Percentiles rank a stretch among this genome's conserved stretches.
Evolutionary conservation across 2,113 vertebrate species (phyloP).

Genomic region (Petaurus breviceps): DNA sequence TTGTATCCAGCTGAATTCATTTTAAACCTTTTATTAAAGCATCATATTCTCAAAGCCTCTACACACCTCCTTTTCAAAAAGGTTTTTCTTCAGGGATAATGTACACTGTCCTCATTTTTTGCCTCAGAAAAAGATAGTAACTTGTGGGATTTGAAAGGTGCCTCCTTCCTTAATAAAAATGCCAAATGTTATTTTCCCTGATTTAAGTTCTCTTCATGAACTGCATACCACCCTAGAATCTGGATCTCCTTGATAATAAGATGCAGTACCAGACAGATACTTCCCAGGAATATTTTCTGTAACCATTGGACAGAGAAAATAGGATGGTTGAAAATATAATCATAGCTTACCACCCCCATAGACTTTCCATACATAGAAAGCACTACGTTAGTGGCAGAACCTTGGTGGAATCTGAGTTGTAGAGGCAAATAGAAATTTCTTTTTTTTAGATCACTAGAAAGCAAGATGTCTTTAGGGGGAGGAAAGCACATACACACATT

Average conservation of each 20-base stretch:
- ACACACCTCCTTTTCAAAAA: background rate
- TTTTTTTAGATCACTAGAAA: background rate
- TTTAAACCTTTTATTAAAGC: background rate
- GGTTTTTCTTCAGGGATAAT: background rate
- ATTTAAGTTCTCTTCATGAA: background rate
- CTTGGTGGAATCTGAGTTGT: background rate
- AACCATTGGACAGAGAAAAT: background rate
- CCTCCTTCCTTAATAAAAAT: background rate
- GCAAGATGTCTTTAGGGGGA: background rate
- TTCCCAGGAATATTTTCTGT: background rate
- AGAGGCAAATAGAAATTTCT: background rate
- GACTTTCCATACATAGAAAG: background rate
- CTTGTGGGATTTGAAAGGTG: background rate
- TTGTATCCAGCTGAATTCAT: background rate
- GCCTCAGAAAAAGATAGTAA: background rate
- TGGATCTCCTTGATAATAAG: background rate
- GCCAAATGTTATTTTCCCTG: background rate
- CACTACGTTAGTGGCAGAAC: background rate
- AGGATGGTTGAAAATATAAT: background rate
- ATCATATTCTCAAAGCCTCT: background rate
- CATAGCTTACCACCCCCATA: background rate
- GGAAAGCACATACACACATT: background rate
- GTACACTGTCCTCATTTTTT: background rate
- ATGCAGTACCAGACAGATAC: background rate
- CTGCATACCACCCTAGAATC: background rate